Evolutionary conservation across 2,797 vertebrate genomes (phyloP).

Genomic region (Poeciliopsis paucimaculata): DNA sequence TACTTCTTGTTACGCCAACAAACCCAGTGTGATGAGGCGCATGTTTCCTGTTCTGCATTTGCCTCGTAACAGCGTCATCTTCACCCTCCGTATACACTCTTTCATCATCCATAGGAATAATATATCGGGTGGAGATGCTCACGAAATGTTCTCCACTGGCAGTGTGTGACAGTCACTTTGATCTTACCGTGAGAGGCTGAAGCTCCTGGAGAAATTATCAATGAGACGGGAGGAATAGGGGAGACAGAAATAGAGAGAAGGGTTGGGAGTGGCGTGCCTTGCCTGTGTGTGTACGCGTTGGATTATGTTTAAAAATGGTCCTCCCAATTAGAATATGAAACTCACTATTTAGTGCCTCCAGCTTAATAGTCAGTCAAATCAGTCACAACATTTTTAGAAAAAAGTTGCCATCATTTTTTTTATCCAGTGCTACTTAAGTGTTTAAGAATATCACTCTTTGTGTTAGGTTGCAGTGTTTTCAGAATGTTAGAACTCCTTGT

Average conservation of each 20-base stretch:
- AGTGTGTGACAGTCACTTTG: slow-evolving; percentile 82
- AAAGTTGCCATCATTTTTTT: neutral
- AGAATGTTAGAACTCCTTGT: slow-evolving; percentile 13
- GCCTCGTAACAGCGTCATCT: slow-evolving; percentile 74
- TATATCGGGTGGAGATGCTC: slow-evolving; percentile 74
- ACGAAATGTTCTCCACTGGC: slow-evolving; percentile 74
- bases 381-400: slow-evolving; percentile 21
- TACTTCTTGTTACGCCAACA: slow-evolving; percentile 55
- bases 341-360: slow-evolving; percentile 69
- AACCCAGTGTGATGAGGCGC: slow-evolving; percentile 54
- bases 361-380: slow-evolving; percentile 41
- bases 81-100: slow-evolving; percentile 62
- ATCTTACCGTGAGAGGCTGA: slow-evolving; percentile 78
- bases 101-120: slow-evolving; percentile 81
- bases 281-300: slow-evolving; percentile 15
- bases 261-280: slow-evolving; percentile 16
- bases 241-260: slow-evolving; percentile 47
- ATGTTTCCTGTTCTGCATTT: slow-evolving; percentile 64
- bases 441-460: slow-evolving; percentile 9
- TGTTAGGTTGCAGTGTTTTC: neutral
- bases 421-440: neutral
- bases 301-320: slow-evolving; percentile 52
- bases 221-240: slow-evolving; percentile 66
- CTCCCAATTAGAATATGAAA: slow-evolving; percentile 73
- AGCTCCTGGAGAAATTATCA: slow-evolving; percentile 83